Conservation (phyloP, 1,140 invertebrate species). For the Whitmania pigra region DNA sequence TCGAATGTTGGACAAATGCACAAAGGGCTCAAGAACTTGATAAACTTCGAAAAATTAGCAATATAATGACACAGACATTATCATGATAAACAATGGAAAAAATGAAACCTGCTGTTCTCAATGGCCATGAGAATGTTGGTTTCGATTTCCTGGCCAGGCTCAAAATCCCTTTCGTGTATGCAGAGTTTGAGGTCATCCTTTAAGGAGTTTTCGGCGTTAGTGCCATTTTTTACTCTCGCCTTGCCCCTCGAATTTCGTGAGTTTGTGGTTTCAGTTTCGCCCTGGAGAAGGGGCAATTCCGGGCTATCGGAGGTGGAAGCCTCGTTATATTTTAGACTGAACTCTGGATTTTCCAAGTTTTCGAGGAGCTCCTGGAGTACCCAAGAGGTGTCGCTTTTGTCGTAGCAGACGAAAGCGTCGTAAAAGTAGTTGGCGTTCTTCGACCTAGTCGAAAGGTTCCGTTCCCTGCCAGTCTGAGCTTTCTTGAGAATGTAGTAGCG, state of each 20-base stretch:
- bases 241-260: neutral
- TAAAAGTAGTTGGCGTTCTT: neutral
- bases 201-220: neutral
- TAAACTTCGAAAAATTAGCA: too few relatives aligned
- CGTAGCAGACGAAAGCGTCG: slow-evolving; percentile 9
- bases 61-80: too few relatives aligned
- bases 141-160: neutral
- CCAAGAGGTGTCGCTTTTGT: slow-evolving; percentile 4
- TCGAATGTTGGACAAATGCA: too few relatives aligned
- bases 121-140: slow-evolving; percentile 6
- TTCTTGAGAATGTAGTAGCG: neutral
- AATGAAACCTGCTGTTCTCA: neutral
- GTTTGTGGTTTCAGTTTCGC: too few relatives aligned
- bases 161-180: slow-evolving; percentile 10
- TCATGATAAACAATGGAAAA: too few relatives aligned
- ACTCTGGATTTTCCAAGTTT: neutral
- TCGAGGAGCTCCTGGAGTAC: neutral
- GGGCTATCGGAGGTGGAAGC: too few relatives aligned
- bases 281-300: too few relatives aligned
- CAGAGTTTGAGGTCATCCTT: neutral
- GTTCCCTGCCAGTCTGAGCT: neutral
- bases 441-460: neutral
- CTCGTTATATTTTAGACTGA: neutral
- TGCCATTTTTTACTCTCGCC: neutral
- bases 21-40: too few relatives aligned